Evolutionary conservation across 2,113 vertebrate genomes (phyloP), one percentile per base, ranked within the genome.

Genomic region (Parus major): DNA sequence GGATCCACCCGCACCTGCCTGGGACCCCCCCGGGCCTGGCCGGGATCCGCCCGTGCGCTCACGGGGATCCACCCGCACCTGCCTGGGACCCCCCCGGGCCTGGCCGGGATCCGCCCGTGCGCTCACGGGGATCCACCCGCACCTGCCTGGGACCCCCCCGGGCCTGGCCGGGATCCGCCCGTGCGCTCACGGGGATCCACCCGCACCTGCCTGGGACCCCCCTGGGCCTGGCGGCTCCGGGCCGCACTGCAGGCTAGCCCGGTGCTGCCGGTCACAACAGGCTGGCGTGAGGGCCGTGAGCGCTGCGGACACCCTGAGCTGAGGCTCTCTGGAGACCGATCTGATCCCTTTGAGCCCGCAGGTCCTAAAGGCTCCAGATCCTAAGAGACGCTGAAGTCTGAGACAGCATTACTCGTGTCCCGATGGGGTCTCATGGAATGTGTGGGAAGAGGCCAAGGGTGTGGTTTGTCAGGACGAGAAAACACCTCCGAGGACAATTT

Each of bases 261-360:
- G 24, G 19, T 7, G 86, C 75, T 8, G 0, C 35, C 1, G 57
- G 46, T 3, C 16, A 1, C 29, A 2, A 56, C 27, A 2, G 47
- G 20, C 1, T 18, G 36, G 6, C 2, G 0, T 0, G 24, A 22
- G 53, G 7, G 15, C 46, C 13, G 0, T 2, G 36, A 15, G 39
- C 5, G 18, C 29, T 29, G 44, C 39, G 2, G 8, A 0, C 9
- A 5, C 8, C 1, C 21, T 1, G 66, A 21, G 31, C 0, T 1
- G 36, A 0, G 4, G 24, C 36, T 39, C 27, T 36, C 17, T 4
- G n/a, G 13, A 20, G 21, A 5, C 0, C 1, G n/a, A 2, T 25
- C 20, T 0, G n/a, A 2, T 5, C 10, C 10, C 18, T 27, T 5
- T 3, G 2, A 57, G 36, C 22, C 63, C 3, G 21, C 47, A 21